Evolutionary conservation across 2,113 vertebrate genomes (phyloP).

Genomic region (Lasiurus borealis): DNA sequence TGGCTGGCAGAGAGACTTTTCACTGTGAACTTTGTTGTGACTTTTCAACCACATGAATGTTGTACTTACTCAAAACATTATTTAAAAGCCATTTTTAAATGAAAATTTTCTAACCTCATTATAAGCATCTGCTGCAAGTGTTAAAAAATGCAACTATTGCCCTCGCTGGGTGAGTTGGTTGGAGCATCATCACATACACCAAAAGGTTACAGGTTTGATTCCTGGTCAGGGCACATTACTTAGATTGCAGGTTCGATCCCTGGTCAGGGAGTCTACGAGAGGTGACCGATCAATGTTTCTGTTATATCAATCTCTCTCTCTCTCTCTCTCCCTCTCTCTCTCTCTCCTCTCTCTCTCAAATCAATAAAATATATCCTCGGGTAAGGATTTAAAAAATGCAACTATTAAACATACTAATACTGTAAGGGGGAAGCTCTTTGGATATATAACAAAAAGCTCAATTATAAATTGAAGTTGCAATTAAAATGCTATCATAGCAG

Average conservation of each 20-base stretch:
- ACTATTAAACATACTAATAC: slow-evolving; percentile 43
- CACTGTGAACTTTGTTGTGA: background rate
- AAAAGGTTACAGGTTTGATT: background rate
- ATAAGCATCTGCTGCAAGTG: slow-evolving; percentile 53
- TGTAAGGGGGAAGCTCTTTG: background rate
- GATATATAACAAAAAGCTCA: slow-evolving; percentile 43
- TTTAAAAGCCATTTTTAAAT: background rate
- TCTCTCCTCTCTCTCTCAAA: background rate
- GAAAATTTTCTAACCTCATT: slow-evolving; percentile 50
- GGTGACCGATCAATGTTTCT: background rate
- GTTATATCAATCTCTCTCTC: no score
- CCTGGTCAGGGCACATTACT: background rate
- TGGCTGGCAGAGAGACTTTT: background rate
- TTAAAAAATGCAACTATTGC: slow-evolving; percentile 23
- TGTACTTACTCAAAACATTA: background rate
- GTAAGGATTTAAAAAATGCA: slow-evolving; percentile 22
- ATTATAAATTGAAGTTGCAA: slow-evolving; percentile 40
- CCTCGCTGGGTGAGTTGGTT: background rate
- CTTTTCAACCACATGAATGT: slow-evolving; percentile 18
- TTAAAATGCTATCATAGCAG: background rate
- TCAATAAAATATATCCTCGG: background rate
- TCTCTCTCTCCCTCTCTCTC: no score
- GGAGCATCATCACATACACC: background rate
- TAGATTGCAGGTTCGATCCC: background rate
- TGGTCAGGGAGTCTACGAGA: background rate